Evolutionary conservation across 2,797 vertebrate genomes (phyloP).

Genomic region (Molossus alvarezi): DNA sequence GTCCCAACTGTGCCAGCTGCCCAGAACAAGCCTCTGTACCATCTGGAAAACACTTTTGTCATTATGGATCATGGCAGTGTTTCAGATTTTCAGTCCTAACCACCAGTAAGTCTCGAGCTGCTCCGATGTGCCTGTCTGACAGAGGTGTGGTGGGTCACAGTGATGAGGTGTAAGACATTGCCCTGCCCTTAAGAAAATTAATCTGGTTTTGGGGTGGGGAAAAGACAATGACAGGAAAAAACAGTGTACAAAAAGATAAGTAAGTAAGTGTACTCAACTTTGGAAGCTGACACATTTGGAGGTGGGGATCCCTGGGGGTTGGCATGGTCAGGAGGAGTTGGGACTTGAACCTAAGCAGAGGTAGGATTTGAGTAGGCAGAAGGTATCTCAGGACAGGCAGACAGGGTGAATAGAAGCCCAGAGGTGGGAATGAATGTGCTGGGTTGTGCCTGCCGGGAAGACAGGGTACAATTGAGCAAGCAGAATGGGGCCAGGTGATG

Average conservation of each 20-base stretch:
- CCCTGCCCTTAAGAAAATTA: constrained; percentile 76
- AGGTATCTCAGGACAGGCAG: neutral
- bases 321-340: constrained; percentile 55
- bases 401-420: constrained; percentile 1
- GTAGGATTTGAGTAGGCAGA: constrained; percentile 52
- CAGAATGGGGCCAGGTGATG: constrained; percentile 38
- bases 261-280: neutral
- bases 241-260: constrained; percentile 57
- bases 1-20: neutral
- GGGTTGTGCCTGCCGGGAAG: constrained; percentile 60
- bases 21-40: neutral
- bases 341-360: constrained; percentile 56
- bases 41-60: neutral
- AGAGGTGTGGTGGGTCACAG: neutral
- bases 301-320: neutral
- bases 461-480: neutral
- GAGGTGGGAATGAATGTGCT: constrained; percentile 18
- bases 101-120: neutral
- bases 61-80: constrained; percentile 3
- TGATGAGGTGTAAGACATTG: constrained; percentile 11
- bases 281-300: constrained; percentile 4
- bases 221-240: constrained; percentile 47
- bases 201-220: neutral
- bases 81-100: constrained; percentile 8
- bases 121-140: neutral